Conservation (phyloP, 2,113 vertebrate genomes). For the Callionymus lyra region DNA sequence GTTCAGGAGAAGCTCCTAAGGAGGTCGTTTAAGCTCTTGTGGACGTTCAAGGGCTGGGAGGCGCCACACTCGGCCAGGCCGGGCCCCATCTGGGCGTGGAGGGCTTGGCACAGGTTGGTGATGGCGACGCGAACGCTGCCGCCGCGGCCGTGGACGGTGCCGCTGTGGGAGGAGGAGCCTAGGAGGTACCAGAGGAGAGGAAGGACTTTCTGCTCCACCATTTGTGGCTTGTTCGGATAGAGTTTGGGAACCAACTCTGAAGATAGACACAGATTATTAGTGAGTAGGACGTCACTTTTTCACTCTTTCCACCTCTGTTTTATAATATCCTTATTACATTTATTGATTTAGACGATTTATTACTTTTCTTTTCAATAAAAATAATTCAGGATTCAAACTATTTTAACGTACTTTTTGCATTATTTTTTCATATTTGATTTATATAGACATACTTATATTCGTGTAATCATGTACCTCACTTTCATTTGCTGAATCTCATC, state of each 20-base stretch:
- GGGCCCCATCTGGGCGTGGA: slow-evolving; percentile 78
- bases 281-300: no score
- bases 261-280: slow-evolving; percentile 2
- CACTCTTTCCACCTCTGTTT: no score
- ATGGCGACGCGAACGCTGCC: slow-evolving; percentile 73
- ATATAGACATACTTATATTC: no score
- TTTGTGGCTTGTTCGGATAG: slow-evolving; percentile 78
- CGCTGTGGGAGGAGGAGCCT: slow-evolving; percentile 70
- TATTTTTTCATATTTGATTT: no score
- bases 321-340: no score
- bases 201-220: slow-evolving; percentile 82
- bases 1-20: slow-evolving; percentile 56
- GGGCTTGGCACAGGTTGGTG: slow-evolving; percentile 71
- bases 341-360: no score
- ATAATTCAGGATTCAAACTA: no score
- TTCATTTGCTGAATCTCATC: no score
- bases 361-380: no score
- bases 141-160: slow-evolving; percentile 70
- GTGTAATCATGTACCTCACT: no score
- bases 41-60: slow-evolving; percentile 68
- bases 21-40: slow-evolving; percentile 72
- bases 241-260: slow-evolving; percentile 78
- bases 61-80: slow-evolving; percentile 67
- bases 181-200: slow-evolving; percentile 84
- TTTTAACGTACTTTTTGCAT: no score